Evolutionary conservation across 2,888 invertebrate genomes (phyloP).

Genomic region (Amorpha juglandis): DNA sequence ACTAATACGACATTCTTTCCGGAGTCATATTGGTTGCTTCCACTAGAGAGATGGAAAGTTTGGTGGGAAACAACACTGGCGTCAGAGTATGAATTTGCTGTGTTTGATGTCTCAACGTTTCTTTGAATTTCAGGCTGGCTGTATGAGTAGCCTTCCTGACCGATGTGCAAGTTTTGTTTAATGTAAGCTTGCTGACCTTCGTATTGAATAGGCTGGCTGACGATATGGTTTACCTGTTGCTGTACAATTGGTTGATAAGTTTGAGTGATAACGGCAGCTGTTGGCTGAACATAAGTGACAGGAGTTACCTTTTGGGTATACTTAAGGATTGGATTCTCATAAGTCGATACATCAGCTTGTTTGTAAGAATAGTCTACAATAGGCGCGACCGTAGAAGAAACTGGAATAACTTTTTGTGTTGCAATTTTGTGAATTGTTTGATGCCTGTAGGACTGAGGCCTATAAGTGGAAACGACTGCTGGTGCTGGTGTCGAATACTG

Average conservation of each 20-base stretch:
- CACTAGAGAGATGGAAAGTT: slow-evolving; percentile 61
- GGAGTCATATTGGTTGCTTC: slow-evolving; percentile 50
- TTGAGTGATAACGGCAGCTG: slow-evolving; percentile 61
- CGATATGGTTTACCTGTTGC: slow-evolving; percentile 59
- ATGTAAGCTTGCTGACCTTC: slow-evolving; percentile 52
- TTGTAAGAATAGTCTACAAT: slow-evolving; percentile 55
- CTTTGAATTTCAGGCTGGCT: slow-evolving; percentile 75
- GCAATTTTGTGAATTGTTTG: slow-evolving; percentile 69
- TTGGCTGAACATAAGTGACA: slow-evolving; percentile 60
- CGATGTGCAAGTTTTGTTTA: slow-evolving; percentile 53
- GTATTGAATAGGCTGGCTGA: slow-evolving; percentile 57
- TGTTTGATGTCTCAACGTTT: slow-evolving; percentile 54
- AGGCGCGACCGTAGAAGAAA: slow-evolving; percentile 59
- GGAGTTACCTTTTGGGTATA: slow-evolving; percentile 61
- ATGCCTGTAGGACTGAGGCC: slow-evolving; percentile 66
- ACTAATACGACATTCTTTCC: slow-evolving; percentile 63
- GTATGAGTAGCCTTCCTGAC: slow-evolving; percentile 64
- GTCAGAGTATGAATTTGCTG: slow-evolving; percentile 64
- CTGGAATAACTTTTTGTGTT: slow-evolving; percentile 52
- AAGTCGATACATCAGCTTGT: slow-evolving; percentile 49
- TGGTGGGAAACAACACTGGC: slow-evolving; percentile 75
- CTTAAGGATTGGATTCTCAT: slow-evolving; percentile 68
- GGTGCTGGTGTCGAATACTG: slow-evolving; percentile 59
- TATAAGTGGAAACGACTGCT: slow-evolving; percentile 57
- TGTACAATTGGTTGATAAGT: slow-evolving; percentile 63